Evolutionary conservation across 2,888 invertebrate genomes (phyloP).

Genomic region (Iselma pallidipennis): DNA sequence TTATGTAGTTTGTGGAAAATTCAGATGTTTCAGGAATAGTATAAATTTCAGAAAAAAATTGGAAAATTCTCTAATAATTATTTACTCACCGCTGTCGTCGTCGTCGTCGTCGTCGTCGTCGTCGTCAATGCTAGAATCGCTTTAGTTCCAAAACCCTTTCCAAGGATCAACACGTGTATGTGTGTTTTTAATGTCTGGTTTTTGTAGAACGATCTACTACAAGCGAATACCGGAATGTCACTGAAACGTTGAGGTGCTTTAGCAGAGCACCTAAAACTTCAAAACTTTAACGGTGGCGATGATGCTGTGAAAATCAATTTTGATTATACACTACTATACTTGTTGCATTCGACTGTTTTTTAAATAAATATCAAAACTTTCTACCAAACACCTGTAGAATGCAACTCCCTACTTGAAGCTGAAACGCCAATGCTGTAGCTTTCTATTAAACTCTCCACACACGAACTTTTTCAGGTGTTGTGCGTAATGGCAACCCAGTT

Average conservation of each 20-base stretch:
- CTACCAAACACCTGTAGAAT: conserved; percentile 23
- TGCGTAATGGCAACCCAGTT: too few species aligned
- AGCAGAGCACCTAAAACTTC: conserved; percentile 25
- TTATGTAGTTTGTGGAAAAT: too few species aligned
- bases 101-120: too few species aligned
- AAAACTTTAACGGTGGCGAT: conserved; percentile 31
- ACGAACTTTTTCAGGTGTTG: too few species aligned
- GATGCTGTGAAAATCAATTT: conserved; percentile 17
- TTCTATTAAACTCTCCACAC: too few species aligned
- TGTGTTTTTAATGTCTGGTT: background rate
- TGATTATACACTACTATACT: conserved; percentile 9
- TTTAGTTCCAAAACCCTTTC: too few species aligned
- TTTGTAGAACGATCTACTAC: conserved; percentile 21
- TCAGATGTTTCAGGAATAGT: too few species aligned
- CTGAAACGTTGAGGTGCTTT: conserved; percentile 24
- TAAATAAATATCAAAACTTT: conserved; percentile 13
- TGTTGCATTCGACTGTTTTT: conserved; percentile 14
- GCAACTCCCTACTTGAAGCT: conserved; percentile 1
- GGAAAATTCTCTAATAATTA: too few species aligned
- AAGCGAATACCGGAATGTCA: conserved; percentile 30
- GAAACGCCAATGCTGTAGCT: background rate
- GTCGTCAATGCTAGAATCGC: too few species aligned
- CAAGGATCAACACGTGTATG: background rate
- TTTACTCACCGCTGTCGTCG: too few species aligned
- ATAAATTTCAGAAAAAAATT: too few species aligned